Percentiles rank a stretch among this genome's conserved stretches.
Conservation (phyloP, 2,113 vertebrate species). For the Charadrius vociferus region DNA sequence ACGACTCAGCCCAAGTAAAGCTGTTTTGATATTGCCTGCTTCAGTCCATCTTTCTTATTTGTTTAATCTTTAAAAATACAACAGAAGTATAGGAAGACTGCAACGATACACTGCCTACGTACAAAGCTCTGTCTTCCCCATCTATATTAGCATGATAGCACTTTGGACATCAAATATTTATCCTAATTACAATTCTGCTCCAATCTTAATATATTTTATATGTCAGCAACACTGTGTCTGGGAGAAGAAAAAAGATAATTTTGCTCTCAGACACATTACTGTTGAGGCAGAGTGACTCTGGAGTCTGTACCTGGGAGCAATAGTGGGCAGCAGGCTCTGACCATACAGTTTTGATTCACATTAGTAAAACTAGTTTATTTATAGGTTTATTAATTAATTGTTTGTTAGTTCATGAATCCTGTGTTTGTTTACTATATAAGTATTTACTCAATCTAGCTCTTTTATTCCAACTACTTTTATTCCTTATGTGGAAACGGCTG, state of each 20-base stretch:
- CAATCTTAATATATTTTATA: conserved; percentile 54
- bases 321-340: background rate
- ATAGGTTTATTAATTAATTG: background rate
- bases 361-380: background rate
- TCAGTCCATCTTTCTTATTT: conserved; percentile 14
- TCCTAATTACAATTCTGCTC: conserved; percentile 56
- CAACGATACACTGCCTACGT: background rate
- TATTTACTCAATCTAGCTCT: background rate
- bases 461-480: background rate
- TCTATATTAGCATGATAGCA: conserved; percentile 1
- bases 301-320: background rate
- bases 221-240: background rate
- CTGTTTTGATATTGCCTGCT: conserved; percentile 9
- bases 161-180: conserved; percentile 65
- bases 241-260: background rate
- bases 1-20: background rate
- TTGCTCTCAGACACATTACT: background rate
- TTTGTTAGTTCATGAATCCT: background rate
- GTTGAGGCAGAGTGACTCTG: background rate
- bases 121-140: conserved; percentile 13
- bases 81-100: background rate
- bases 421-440: background rate
- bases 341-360: background rate
- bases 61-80: conserved; percentile 32
- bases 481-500: background rate